phyloP scores from a whole-genome alignment of 1,140 invertebrate genomes.

The Arctopsyche grandis region DNA sequence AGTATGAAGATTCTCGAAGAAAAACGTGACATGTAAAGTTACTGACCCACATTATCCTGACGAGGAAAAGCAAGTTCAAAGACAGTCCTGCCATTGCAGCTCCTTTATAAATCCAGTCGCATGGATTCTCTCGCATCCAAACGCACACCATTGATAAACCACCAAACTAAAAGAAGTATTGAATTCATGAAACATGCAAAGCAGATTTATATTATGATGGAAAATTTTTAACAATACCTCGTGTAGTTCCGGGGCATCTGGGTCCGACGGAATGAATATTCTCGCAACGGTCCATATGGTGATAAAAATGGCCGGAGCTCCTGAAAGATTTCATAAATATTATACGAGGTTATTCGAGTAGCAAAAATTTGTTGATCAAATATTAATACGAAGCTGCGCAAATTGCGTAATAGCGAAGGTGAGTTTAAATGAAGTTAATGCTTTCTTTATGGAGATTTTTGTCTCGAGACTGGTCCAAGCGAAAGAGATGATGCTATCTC shows the following conservation, averaged over 20 bases:
- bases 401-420: too few relatives aligned
- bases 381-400: not conserved
- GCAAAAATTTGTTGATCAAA: not conserved
- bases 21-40: not conserved
- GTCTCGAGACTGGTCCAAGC: too few relatives aligned
- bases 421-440: too few relatives aligned
- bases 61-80: slow-evolving; percentile 87
- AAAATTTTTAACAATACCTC: slow-evolving; percentile 27
- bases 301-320: slow-evolving; percentile 75
- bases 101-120: slow-evolving; percentile 84
- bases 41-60: slow-evolving; percentile 93
- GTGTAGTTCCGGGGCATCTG: slow-evolving; percentile 62
- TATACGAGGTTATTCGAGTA: too few relatives aligned
- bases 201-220: too few relatives aligned
- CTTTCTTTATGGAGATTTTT: too few relatives aligned
- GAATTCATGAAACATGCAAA: too few relatives aligned
- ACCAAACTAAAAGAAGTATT: slow-evolving; percentile 16
- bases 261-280: slow-evolving; percentile 65
- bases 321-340: slow-evolving; percentile 61
- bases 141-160: slow-evolving; percentile 62
- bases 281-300: slow-evolving; percentile 76
- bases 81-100: slow-evolving; percentile 78
- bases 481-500: not conserved
- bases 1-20: too few relatives aligned
- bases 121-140: slow-evolving; percentile 77